Base-by-base conservation (phyloP, 2,797 vertebrate genomes). In the Antrozous pallidus region DNA sequence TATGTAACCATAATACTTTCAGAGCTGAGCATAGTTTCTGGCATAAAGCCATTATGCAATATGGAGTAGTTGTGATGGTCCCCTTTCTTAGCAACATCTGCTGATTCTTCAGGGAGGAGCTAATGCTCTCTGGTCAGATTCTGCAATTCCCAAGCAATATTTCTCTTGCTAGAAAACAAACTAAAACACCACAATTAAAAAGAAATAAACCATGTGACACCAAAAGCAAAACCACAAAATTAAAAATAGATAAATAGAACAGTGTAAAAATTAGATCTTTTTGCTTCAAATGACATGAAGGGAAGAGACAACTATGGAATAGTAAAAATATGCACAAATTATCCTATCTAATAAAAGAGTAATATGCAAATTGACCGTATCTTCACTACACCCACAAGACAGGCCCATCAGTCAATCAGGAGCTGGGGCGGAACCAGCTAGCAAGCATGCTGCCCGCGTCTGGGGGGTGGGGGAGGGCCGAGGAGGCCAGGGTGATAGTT, bases 271-370 rank as follows among this genome's bases (percentile, higher is more conserved):
- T 83, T 45, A n/a, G 89, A 24, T 6, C 3, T 33, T 79, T 47
- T 82, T 84, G 88, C 36, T 88, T 85, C 54, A 78, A 81, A 79
- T 70, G 31, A 85, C 24, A 82, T 63, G 38, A 31, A 82, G 45
- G 95, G n/a, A 87, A 93, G 75, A 79, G 45, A 80, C 42, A 88
- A 51, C 22, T 14, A 73, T 14, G 61, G 54, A 94, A 83, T 31
- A 47, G n/a, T 47, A 88, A 40, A 89, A 79, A 63, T 36, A 71
- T 40, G 4, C 54, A n/a, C 4, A 42, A 69, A 33, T 71, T 14
- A 18, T n/a, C n/a, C n/a, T n/a, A n/a, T n/a, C n/a, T n/a, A n/a
- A n/a, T n/a, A n/a, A n/a, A n/a, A n/a, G n/a, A n/a, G n/a, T n/a
- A n/a, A n/a, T n/a, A n/a, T n/a, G n/a, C n/a, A n/a, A n/a, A n/a